Evolutionary conservation across 2,888 invertebrate species (phyloP).

Genomic region (Pristionchus entomophagus): DNA sequence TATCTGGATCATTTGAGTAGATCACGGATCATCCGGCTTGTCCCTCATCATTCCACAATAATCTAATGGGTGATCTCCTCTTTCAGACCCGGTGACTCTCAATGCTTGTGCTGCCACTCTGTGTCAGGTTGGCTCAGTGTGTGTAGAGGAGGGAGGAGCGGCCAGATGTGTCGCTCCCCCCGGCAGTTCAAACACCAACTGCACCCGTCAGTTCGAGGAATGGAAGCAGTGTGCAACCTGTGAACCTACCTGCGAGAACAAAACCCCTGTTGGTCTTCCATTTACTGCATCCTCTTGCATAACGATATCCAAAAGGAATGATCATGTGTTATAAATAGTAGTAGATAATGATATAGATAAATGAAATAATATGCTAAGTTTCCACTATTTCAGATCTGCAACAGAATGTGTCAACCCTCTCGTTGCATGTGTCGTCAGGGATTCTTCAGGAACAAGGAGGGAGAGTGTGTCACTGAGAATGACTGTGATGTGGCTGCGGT

Average conservation of each 20-base stretch:
- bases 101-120: constrained; percentile 26
- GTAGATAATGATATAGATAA: background rate
- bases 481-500: background rate
- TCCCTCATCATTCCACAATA: background rate
- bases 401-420: constrained; percentile 26
- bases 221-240: background rate
- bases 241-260: background rate
- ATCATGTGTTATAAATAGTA: background rate
- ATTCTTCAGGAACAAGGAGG: constrained; percentile 20
- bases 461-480: constrained; percentile 1
- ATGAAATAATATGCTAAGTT: background rate
- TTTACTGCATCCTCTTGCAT: too few species aligned
- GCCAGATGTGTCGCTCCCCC: background rate
- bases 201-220: background rate
- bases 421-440: constrained; percentile 23
- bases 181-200: background rate
- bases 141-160: background rate
- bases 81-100: background rate
- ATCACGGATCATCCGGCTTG: background rate
- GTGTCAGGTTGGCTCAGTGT: background rate
- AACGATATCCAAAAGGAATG: too few species aligned
- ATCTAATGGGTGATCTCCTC: background rate
- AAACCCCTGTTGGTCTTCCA: background rate
- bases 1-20: too few species aligned
- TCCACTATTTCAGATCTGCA: background rate